phyloP scores from a whole-genome alignment of 37 sponge, comb jelly and placozoan species.

The Halisarca cf. caerulea region DNA sequence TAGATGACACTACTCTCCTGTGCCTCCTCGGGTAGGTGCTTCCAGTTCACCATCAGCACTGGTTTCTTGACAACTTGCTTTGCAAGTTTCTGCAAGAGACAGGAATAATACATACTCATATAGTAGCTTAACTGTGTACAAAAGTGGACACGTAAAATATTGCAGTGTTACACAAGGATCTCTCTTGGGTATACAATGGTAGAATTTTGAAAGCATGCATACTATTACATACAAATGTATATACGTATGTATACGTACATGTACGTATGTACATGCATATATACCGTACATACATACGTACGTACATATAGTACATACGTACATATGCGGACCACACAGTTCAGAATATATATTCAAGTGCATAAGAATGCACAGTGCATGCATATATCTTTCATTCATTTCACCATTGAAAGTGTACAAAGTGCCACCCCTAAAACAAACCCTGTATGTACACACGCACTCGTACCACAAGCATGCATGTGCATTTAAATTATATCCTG shows the following conservation, averaged over 20 bases:
- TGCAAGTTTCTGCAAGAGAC: constrained; percentile 33
- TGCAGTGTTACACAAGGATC: neutral
- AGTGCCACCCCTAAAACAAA: too few species aligned
- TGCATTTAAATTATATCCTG: too few species aligned
- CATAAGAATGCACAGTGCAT: neutral
- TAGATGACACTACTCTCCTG: constrained; percentile 57
- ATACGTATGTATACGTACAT: constrained; percentile 20
- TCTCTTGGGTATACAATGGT: neutral
- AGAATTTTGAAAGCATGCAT: neutral
- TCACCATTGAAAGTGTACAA: neutral
- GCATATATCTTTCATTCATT: neutral
- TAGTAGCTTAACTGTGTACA: neutral
- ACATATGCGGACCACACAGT: neutral
- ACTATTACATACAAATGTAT: neutral
- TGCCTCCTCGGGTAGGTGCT: constrained; percentile 79
- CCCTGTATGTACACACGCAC: too few species aligned
- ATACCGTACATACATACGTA: neutral
- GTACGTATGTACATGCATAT: neutral
- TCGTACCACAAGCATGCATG: too few species aligned
- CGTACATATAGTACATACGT: neutral
- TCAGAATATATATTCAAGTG: neutral
- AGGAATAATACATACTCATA: neutral
- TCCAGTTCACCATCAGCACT: constrained; percentile 58
- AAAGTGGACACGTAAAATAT: neutral
- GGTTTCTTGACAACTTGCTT: constrained; percentile 28